phyloP scores from a whole-genome alignment of 2,888 invertebrate species.

The Panzeria rudis region DNA sequence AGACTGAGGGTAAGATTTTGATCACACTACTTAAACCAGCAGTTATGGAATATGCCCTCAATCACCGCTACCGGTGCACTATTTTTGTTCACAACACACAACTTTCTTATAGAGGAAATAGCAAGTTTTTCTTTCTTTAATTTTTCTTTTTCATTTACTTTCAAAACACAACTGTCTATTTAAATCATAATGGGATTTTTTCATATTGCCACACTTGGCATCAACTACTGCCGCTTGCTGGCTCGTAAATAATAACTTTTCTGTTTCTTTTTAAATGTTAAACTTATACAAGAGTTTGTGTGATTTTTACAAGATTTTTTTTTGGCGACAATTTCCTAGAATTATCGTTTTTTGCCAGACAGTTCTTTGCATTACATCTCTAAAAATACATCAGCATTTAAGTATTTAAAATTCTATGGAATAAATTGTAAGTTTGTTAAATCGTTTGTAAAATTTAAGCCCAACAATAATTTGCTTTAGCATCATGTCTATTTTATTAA shows the following conservation, averaged over 20 bases:
- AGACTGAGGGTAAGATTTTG: too few species aligned
- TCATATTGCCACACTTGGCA: slow-evolving; percentile 40
- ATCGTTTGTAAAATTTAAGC: neutral
- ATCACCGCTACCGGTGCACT: too few species aligned
- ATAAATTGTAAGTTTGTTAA: neutral
- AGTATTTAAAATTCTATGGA: neutral
- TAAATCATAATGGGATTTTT: slow-evolving; percentile 30
- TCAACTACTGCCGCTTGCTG: slow-evolving; percentile 8
- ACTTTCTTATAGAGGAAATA: neutral
- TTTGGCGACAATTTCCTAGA: slow-evolving; percentile 63
- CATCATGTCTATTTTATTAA: too few species aligned
- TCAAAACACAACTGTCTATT: slow-evolving; percentile 38
- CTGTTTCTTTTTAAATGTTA: neutral
- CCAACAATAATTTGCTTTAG: too few species aligned
- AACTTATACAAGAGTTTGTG: slow-evolving; percentile 5
- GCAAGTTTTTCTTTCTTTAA: slow-evolving; percentile 1
- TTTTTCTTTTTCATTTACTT: neutral
- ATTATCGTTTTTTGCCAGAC: slow-evolving; percentile 4
- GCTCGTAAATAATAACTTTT: slow-evolving; percentile 44
- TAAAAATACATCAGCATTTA: slow-evolving; percentile 2
- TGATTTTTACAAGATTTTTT: slow-evolving; percentile 32
- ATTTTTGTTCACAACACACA: neutral
- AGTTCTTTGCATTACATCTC: neutral
- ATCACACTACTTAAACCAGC: too few species aligned
- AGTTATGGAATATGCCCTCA: neutral